Conservation (phyloP, 2,888 invertebrate genomes). For the Andricus curvator region DNA sequence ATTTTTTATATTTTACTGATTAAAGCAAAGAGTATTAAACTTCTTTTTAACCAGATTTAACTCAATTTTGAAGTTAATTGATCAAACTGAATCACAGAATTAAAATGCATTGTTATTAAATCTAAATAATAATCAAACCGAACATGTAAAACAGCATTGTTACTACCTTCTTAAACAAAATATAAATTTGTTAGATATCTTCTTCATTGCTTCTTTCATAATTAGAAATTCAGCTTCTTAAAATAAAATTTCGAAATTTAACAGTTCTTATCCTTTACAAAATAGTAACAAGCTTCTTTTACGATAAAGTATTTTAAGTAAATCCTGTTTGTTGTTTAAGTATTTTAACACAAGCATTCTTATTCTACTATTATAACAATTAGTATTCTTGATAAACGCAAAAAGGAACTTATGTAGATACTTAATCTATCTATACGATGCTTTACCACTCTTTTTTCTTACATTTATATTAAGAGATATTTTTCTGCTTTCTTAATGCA, state of each 20-base stretch:
- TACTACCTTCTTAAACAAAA: not conserved
- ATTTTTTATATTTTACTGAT: not conserved
- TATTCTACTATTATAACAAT: not conserved
- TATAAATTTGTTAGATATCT: not conserved
- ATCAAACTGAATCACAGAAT: not conserved
- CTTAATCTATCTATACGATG: not conserved
- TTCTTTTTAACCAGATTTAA: not conserved
- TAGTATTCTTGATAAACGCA: not conserved
- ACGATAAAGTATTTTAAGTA: not conserved
- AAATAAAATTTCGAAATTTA: not conserved
- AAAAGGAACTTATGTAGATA: not conserved
- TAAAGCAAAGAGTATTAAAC: not conserved
- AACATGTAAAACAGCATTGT: not conserved
- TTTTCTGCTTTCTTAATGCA: constrained; percentile 18
- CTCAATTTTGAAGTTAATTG: not conserved
- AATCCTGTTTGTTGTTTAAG: not conserved
- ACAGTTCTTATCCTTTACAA: not conserved
- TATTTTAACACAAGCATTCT: not conserved
- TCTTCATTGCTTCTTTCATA: not conserved
- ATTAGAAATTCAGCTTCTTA: not conserved
- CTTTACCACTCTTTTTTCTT: not conserved
- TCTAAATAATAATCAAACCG: not conserved
- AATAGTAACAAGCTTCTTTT: not conserved
- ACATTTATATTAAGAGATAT: not conserved
- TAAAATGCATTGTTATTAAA: not conserved